phyloP scores from a whole-genome alignment of 1,140 invertebrate species.

The Drosophila novamexicana region DNA sequence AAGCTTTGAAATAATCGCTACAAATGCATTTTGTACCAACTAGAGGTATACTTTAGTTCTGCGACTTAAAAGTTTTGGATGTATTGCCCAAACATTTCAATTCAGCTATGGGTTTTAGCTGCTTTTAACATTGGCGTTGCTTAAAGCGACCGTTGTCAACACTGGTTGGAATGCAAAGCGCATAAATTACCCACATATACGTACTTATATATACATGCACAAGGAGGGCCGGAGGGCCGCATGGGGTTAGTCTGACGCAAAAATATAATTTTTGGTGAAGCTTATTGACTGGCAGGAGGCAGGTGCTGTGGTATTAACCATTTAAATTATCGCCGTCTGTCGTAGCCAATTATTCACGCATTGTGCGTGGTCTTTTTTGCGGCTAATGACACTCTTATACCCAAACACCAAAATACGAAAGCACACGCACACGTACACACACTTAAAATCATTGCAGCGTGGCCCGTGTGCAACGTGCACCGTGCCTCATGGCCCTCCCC shows the following conservation, averaged over 20 bases:
- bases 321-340: slow-evolving; percentile 49
- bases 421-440: neutral
- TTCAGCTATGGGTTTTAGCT: too few species aligned
- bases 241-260: slow-evolving; percentile 20
- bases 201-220: neutral
- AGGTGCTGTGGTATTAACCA: slow-evolving; percentile 42
- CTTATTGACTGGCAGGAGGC: slow-evolving; percentile 15
- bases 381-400: slow-evolving; percentile 38
- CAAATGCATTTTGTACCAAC: too few species aligned
- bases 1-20: too few species aligned
- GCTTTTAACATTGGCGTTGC: too few species aligned
- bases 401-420: slow-evolving; percentile 9
- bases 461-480: neutral
- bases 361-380: slow-evolving; percentile 46
- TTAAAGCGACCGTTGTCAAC: too few species aligned
- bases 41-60: neutral
- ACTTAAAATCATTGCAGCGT: slow-evolving; percentile 13
- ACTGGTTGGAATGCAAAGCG: slow-evolving; percentile 48
- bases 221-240: neutral
- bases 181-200: slow-evolving; percentile 56
- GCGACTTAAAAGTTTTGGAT: too few species aligned
- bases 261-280: slow-evolving; percentile 29
- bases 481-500: neutral
- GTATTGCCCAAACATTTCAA: too few species aligned
- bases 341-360: slow-evolving; percentile 64